Conservation (phyloP, 1,140 invertebrate genomes). For the Zaprionus davidi region DNA sequence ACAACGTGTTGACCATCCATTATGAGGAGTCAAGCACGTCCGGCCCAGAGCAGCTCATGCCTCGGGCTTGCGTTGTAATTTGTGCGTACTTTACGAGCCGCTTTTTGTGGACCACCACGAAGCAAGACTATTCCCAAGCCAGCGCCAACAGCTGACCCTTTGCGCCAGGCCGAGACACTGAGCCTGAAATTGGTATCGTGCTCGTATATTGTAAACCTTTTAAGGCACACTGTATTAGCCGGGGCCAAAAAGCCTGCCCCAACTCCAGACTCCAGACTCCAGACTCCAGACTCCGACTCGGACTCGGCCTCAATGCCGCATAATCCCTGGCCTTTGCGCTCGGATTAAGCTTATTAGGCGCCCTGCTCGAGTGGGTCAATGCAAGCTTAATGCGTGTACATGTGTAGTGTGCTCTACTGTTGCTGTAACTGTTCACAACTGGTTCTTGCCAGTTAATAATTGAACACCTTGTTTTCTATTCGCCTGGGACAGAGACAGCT, state of each 20-base stretch:
- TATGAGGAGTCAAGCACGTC: slow-evolving; percentile 50
- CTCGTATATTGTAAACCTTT: slow-evolving; percentile 45
- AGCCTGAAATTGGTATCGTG: not conserved
- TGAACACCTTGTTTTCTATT: not conserved
- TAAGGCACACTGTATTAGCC: slow-evolving; percentile 39
- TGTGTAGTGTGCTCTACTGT: not conserved
- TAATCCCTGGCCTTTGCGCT: slow-evolving; percentile 24
- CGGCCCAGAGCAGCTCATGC: slow-evolving; percentile 18
- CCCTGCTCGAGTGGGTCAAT: slow-evolving; percentile 1
- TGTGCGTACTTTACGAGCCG: slow-evolving; percentile 54
- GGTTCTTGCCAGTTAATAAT: not conserved
- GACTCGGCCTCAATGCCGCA: not conserved
- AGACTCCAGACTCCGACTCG: not conserved
- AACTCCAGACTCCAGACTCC: not conserved
- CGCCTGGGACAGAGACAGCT: not conserved
- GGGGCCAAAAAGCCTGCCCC: not conserved
- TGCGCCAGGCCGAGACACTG: slow-evolving; percentile 6
- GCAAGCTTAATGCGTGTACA: not conserved
- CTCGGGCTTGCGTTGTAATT: slow-evolving; percentile 29
- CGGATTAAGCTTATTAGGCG: slow-evolving; percentile 26
- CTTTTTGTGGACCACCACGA: slow-evolving; percentile 18
- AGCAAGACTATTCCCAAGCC: slow-evolving; percentile 20
- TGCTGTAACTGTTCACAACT: slow-evolving; percentile 25
- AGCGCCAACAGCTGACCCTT: slow-evolving; percentile 34
- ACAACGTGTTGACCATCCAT: slow-evolving; percentile 50